phyloP scores from a whole-genome alignment of 2,113 vertebrate species.

The Salminus brasiliensis region DNA sequence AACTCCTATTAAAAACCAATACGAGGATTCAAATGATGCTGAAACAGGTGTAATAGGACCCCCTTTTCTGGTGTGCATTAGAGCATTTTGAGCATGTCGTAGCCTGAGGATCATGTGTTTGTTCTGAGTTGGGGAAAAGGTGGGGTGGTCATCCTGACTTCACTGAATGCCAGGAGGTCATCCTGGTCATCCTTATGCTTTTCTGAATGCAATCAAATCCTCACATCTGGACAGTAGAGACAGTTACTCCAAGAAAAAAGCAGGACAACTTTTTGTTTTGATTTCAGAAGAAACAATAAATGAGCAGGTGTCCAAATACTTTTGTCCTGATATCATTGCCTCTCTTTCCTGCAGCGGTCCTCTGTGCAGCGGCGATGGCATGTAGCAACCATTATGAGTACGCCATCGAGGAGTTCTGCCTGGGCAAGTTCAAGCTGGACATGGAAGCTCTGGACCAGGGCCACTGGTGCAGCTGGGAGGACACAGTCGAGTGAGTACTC shows the following conservation, averaged over 20 bases:
- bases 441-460: conserved; percentile 83
- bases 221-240: too few relatives aligned
- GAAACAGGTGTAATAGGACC: background rate
- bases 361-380: conserved; percentile 54
- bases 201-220: too few relatives aligned
- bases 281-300: too few relatives aligned
- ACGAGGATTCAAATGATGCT: background rate
- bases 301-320: too few relatives aligned
- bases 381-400: conserved; percentile 77
- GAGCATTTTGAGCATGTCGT: background rate
- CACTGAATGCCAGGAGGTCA: too few relatives aligned
- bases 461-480: conserved; percentile 89
- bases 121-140: too few relatives aligned
- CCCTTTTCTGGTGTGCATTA: background rate
- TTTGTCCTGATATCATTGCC: too few relatives aligned
- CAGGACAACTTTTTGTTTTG: too few relatives aligned
- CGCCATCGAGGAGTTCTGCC: conserved; percentile 82
- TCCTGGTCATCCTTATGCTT: too few relatives aligned
- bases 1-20: background rate
- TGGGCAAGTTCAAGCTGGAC: conserved; percentile 80
- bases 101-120: background rate
- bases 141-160: too few relatives aligned
- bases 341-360: conserved; percentile 26
- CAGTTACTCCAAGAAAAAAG: too few relatives aligned
- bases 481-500: conserved; percentile 86